Evolutionary conservation across 2,113 vertebrate genomes (phyloP).

Genomic region (Prionailurus viverrinus): DNA sequence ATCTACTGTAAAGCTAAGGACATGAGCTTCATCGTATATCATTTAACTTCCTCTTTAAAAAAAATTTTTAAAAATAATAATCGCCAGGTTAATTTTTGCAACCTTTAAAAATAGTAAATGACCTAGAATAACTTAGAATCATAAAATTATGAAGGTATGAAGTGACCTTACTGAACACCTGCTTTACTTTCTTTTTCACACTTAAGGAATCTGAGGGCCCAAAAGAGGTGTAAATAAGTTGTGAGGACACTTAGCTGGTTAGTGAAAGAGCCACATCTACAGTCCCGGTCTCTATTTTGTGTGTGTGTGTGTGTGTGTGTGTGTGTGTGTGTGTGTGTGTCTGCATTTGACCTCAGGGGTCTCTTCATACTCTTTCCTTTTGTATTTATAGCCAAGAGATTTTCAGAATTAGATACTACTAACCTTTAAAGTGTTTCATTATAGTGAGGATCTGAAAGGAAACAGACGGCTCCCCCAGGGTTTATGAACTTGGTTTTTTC

Average conservation of each 20-base stretch:
- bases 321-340: no score
- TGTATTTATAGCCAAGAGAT: slow-evolving; percentile 22
- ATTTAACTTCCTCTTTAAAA: slow-evolving; percentile 10
- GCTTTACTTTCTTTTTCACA: background rate
- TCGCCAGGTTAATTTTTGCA: slow-evolving; percentile 9
- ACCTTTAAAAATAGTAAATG: background rate
- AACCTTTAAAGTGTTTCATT: background rate
- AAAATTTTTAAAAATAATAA: background rate
- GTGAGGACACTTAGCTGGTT: background rate
- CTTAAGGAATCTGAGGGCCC: background rate
- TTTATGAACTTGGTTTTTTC: slow-evolving; percentile 7
- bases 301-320: no score
- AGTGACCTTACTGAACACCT: background rate
- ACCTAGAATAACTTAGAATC: background rate
- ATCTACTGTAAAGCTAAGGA: background rate
- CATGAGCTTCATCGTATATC: background rate
- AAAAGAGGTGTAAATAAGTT: background rate
- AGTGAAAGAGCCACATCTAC: background rate
- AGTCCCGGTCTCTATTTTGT: background rate
- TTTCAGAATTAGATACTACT: slow-evolving; percentile 28
- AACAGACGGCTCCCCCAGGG: background rate
- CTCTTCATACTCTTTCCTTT: background rate
- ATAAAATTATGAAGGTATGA: background rate
- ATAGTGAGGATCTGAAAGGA: background rate
- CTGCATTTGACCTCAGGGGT: background rate